phyloP scores from a whole-genome alignment of 2,113 vertebrate genomes.

The Laterallus jamaicensis region DNA sequence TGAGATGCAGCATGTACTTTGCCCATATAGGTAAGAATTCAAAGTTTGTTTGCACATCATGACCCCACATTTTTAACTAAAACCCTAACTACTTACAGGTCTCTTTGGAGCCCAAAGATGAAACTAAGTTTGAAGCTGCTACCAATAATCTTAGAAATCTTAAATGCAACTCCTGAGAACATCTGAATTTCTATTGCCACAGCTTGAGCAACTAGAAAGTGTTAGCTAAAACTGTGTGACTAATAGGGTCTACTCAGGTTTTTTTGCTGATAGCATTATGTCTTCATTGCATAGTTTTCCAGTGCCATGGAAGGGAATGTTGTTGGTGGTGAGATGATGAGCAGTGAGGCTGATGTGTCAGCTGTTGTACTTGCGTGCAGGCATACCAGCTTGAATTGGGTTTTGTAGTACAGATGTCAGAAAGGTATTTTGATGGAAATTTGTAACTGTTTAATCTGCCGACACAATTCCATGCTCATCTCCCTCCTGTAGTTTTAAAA shows the following conservation, averaged over 20 bases:
- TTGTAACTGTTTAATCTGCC: neutral
- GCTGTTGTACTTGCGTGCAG: neutral
- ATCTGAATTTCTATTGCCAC: neutral
- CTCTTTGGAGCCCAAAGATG: neutral
- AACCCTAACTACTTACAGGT: neutral
- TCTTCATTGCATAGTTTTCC: neutral
- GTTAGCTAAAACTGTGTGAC: neutral
- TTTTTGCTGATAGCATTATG: accelerated
- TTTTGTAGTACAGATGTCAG: neutral
- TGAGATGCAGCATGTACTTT: neutral
- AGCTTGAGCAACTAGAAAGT: neutral
- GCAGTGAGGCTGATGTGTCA: neutral
- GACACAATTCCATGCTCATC: neutral
- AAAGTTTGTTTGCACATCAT: neutral
- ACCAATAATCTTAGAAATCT: neutral
- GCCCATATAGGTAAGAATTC: neutral
- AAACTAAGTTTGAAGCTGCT: neutral
- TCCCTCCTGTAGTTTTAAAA: neutral
- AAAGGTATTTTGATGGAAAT: neutral
- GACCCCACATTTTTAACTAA: neutral
- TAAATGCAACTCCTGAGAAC: neutral
- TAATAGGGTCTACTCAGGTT: neutral
- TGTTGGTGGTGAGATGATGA: neutral
- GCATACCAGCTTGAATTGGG: neutral
- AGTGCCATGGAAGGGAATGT: neutral